A percentile compares a stretch with the other conserved stretches of the same genome.
Evolutionary conservation across 2,113 vertebrate genomes (phyloP).

Genomic region (Istiophorus platypterus): DNA sequence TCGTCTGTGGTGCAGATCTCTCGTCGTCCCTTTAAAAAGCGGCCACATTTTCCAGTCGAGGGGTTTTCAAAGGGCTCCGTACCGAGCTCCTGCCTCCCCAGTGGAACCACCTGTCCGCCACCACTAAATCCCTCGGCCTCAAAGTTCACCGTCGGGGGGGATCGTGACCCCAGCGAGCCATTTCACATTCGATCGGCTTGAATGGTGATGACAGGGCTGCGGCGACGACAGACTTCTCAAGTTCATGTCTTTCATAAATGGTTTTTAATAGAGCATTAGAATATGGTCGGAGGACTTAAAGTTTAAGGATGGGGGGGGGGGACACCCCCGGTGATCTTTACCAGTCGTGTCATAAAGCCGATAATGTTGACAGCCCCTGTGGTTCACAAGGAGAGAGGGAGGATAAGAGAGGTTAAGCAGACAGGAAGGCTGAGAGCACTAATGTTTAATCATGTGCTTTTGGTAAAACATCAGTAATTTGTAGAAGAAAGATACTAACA

Average conservation of each 20-base stretch:
- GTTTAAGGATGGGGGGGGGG: conserved; percentile 38
- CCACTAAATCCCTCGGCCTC: conserved; percentile 69
- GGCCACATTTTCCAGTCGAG: conserved; percentile 77
- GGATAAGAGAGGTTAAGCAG: conserved; percentile 21
- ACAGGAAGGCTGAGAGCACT: conserved; percentile 7
- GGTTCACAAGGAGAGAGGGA: conserved; percentile 31
- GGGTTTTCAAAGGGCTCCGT: conserved; percentile 75
- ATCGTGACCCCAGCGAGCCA: conserved; percentile 59
- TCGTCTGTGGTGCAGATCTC: conserved; percentile 46
- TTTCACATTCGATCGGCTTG: conserved; percentile 75
- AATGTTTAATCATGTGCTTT: conserved; percentile 7
- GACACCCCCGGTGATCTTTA: conserved; percentile 63
- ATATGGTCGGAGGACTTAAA: conserved; percentile 52
- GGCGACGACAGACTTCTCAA: conserved; percentile 77
- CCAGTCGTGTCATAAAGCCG: conserved; percentile 59
- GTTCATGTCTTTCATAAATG: conserved; percentile 74
- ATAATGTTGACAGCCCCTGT: conserved; percentile 57
- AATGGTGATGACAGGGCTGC: conserved; percentile 53
- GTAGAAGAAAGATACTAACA: background rate
- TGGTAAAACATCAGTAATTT: background rate
- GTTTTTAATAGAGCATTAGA: conserved; percentile 69
- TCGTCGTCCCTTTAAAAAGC: conserved; percentile 69
- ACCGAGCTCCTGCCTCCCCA: conserved; percentile 60
- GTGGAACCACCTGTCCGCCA: conserved; percentile 79
- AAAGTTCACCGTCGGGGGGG: conserved; percentile 69